These are phyloP conservation scores for Ceyx margarethae DNA, from an alignment of 2,113 vertebrate species.

Conservation along the genomic window DNA sequence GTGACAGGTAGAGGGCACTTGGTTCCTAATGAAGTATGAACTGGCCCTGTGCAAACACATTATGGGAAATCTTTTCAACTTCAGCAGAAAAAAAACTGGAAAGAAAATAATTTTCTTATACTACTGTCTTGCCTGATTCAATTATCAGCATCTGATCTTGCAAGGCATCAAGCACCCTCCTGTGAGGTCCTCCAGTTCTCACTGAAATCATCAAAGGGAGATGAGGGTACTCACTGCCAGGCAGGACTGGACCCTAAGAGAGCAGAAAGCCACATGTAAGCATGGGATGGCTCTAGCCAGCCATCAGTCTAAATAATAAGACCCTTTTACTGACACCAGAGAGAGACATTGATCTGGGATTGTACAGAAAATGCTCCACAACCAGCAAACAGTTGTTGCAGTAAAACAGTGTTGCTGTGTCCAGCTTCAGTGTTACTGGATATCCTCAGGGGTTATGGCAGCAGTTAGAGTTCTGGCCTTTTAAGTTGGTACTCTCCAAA, in stretches of 20 bases:
- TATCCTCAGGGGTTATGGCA: not conserved
- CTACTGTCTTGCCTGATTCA: slow-evolving; percentile 7
- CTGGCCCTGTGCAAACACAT: not conserved
- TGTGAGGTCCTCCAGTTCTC: slow-evolving; percentile 9
- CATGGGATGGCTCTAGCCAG: not conserved
- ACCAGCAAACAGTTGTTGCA: not conserved
- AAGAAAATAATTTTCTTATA: slow-evolving; percentile 46
- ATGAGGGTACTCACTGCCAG: not conserved
- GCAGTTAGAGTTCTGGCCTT: not conserved
- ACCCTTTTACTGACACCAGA: not conserved
- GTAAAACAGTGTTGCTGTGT: not conserved
- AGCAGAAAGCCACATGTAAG: not conserved
- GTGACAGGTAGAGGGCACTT: not conserved
- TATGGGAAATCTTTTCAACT: not conserved
- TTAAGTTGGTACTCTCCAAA: not conserved
- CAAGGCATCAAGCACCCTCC: slow-evolving; percentile 22
- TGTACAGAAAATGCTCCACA: not conserved
- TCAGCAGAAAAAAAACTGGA: slow-evolving; percentile 15
- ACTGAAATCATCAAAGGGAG: not conserved
- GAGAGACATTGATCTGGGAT: not conserved
- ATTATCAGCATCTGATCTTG: slow-evolving; percentile 22
- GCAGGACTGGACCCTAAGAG: not conserved
- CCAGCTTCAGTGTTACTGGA: not conserved
- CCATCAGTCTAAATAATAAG: not conserved
- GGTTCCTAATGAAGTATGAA: not conserved